phyloP scores from a whole-genome alignment of 2,797 vertebrate species.

The Darevskia nairensis region DNA sequence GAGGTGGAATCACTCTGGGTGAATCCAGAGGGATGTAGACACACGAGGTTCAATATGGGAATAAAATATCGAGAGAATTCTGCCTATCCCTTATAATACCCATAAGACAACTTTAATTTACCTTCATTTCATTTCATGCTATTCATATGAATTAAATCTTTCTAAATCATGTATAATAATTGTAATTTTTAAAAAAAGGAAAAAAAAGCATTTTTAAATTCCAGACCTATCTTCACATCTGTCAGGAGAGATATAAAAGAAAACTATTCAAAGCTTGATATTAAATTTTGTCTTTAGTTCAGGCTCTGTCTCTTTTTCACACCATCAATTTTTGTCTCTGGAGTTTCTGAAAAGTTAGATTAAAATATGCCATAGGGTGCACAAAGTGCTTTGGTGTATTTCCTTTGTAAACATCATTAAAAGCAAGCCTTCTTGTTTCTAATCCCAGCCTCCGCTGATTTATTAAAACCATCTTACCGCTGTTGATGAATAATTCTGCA shows the following conservation, averaged over 20 bases:
- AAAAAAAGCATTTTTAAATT: background rate
- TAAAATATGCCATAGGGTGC: constrained; percentile 12
- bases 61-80: background rate
- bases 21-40: too few relatives aligned
- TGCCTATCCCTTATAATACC: background rate
- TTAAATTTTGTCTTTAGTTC: background rate
- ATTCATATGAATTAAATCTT: background rate
- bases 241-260: constrained; percentile 3
- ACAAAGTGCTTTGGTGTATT: constrained; percentile 25
- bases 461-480: constrained; percentile 80
- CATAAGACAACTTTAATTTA: background rate
- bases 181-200: background rate
- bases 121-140: background rate
- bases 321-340: background rate
- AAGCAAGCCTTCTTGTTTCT: background rate
- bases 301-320: background rate
- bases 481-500: constrained; percentile 89
- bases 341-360: constrained; percentile 10
- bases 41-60: background rate
- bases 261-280: background rate
- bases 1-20: background rate
- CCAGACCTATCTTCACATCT: background rate
- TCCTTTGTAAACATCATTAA: background rate
- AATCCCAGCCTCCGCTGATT: background rate
- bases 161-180: background rate